Conservation (phyloP, 2,113 vertebrate species). For the Ariopsis seemanni region DNA sequence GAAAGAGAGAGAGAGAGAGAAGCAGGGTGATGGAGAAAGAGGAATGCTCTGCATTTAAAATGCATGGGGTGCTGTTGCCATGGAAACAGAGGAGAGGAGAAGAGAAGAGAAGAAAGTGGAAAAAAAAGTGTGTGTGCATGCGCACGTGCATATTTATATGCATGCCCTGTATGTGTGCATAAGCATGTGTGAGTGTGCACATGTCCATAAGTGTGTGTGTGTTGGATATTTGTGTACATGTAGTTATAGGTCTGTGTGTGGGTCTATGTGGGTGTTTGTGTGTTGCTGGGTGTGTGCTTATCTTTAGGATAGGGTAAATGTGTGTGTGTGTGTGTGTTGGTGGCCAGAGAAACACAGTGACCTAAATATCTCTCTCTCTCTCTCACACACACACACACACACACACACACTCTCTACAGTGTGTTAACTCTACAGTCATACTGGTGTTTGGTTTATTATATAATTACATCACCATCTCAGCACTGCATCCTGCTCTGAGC, state of each 20-base stretch:
- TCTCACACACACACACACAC: background rate
- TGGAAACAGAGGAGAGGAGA: conserved; percentile 62
- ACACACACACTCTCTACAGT: background rate
- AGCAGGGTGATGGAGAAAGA: conserved; percentile 12
- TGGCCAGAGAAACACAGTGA: background rate
- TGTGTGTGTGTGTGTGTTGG: background rate
- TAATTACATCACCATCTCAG: conserved; percentile 61
- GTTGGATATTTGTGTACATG: background rate
- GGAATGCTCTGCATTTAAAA: conserved; percentile 41
- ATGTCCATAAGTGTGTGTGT: no score
- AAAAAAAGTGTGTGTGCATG: background rate
- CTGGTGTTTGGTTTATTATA: conserved; percentile 51
- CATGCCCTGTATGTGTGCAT: background rate
- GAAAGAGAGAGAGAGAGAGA: background rate
- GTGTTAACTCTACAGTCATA: background rate
- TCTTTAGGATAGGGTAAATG: background rate
- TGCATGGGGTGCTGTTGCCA: conserved; percentile 59
- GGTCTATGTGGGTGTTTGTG: background rate
- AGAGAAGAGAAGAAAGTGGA: conserved; percentile 30
- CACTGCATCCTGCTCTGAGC: conserved; percentile 1
- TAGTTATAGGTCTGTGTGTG: background rate
- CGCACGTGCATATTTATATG: background rate
- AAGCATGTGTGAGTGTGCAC: conserved; percentile 5
- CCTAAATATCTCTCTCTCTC: background rate
- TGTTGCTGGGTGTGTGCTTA: background rate